phyloP scores from a whole-genome alignment of 2,113 vertebrate genomes.

The Heptranchias perlo region DNA sequence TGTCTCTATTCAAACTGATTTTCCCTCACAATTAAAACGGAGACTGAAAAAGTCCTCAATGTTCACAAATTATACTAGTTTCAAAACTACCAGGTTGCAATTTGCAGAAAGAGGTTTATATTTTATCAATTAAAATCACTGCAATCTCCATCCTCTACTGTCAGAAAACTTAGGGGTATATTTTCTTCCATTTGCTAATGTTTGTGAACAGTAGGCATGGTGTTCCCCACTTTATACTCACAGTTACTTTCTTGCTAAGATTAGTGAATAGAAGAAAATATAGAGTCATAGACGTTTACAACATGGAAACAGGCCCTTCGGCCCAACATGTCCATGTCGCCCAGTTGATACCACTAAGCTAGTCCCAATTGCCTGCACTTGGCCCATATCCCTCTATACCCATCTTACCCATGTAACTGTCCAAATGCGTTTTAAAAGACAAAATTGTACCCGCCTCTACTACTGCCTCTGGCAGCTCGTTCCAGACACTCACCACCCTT shows the following conservation, averaged over 20 bases:
- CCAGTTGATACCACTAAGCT: too few relatives aligned
- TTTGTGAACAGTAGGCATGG: background rate
- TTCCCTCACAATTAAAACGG: background rate
- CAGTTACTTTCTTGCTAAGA: background rate
- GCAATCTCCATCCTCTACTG: background rate
- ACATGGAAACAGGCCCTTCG: too few relatives aligned
- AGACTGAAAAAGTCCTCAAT: background rate
- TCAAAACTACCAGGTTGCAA: background rate
- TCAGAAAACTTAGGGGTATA: background rate
- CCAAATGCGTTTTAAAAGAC: too few relatives aligned
- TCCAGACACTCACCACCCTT: too few relatives aligned
- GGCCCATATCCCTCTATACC: too few relatives aligned
- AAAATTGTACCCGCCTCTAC: too few relatives aligned
- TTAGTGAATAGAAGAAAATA: background rate
- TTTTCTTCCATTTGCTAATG: background rate
- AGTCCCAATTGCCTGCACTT: too few relatives aligned
- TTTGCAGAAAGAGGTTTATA: background rate
- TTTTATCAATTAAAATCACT: background rate
- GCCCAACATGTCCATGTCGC: too few relatives aligned
- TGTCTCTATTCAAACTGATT: background rate
- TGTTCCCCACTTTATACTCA: background rate
- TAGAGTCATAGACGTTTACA: too few relatives aligned
- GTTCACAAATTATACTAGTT: background rate
- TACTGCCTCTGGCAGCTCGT: too few relatives aligned
- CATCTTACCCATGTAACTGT: too few relatives aligned